Conservation (phyloP, 2,797 vertebrate species). For the Liparis tanakae region DNA sequence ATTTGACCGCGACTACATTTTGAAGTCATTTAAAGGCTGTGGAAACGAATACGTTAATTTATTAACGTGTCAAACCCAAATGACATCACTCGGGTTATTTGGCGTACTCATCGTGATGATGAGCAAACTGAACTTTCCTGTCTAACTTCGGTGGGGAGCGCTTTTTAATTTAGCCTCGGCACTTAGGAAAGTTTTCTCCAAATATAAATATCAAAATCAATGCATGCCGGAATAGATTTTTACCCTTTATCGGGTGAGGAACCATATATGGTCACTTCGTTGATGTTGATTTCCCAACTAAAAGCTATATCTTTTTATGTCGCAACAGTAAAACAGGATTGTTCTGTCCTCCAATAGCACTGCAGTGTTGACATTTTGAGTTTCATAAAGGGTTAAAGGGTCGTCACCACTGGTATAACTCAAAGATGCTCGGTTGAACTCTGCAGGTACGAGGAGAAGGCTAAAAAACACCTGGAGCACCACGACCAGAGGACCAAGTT, state of each 20-base stretch:
- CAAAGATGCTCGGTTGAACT: slow-evolving; percentile 14
- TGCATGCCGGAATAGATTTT: background rate
- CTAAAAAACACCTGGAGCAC: slow-evolving; percentile 84
- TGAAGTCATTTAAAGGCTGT: too few relatives aligned
- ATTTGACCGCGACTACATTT: background rate
- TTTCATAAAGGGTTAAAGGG: background rate
- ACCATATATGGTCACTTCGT: too few relatives aligned
- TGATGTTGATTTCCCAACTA: too few relatives aligned
- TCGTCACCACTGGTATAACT: background rate
- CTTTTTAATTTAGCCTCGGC: background rate
- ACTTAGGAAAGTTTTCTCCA: background rate
- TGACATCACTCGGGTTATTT: background rate
- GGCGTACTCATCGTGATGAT: background rate
- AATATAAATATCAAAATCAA: background rate
- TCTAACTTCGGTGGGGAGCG: background rate
- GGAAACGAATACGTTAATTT: background rate
- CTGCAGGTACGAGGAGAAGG: slow-evolving; percentile 90
- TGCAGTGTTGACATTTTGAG: too few relatives aligned
- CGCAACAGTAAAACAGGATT: too few relatives aligned
- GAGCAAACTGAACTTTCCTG: background rate
- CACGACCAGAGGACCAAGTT: slow-evolving; percentile 84
- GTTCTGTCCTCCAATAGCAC: too few relatives aligned
- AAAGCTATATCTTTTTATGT: too few relatives aligned
- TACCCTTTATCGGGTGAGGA: too few relatives aligned
- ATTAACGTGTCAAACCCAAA: background rate